Evolutionary conservation across 2,888 invertebrate species (phyloP).

Genomic region (Pammene fasciana): DNA sequence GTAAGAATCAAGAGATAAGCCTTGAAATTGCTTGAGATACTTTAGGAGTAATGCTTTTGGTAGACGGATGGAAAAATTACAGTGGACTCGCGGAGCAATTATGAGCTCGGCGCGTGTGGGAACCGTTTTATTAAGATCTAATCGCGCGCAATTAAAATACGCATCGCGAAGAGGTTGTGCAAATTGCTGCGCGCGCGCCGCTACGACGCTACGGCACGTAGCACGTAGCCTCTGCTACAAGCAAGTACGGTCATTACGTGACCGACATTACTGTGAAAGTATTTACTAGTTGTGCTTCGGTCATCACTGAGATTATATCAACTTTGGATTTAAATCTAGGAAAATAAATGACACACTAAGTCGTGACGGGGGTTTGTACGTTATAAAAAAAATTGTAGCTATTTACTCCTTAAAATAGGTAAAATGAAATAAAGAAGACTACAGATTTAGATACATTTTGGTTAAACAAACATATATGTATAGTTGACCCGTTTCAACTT

Average conservation of each 20-base stretch:
- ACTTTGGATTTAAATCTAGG: too few species aligned
- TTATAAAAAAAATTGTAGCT: too few species aligned
- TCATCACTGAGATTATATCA: neutral
- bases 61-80: slow-evolving; percentile 18
- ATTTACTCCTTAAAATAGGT: too few species aligned
- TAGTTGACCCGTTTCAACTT: too few species aligned
- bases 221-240: slow-evolving; percentile 35
- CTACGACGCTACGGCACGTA: slow-evolving; percentile 42
- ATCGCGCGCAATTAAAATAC: slow-evolving; percentile 79
- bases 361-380: too few species aligned
- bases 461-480: too few species aligned
- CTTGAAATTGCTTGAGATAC: neutral
- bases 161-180: slow-evolving; percentile 70
- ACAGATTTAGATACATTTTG: too few species aligned
- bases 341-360: too few species aligned
- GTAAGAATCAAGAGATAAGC: neutral
- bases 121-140: slow-evolving; percentile 82
- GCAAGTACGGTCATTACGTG: neutral
- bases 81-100: slow-evolving; percentile 73
- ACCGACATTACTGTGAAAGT: neutral
- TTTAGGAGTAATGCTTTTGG: neutral
- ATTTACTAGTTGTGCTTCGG: neutral
- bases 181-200: slow-evolving; percentile 61
- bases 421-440: too few species aligned
- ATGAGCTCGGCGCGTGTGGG: slow-evolving; percentile 70